These are phyloP conservation scores for Nyctereutes procyonoides DNA, from an alignment of 2,113 vertebrate genomes.

Conservation along the genomic window DNA sequence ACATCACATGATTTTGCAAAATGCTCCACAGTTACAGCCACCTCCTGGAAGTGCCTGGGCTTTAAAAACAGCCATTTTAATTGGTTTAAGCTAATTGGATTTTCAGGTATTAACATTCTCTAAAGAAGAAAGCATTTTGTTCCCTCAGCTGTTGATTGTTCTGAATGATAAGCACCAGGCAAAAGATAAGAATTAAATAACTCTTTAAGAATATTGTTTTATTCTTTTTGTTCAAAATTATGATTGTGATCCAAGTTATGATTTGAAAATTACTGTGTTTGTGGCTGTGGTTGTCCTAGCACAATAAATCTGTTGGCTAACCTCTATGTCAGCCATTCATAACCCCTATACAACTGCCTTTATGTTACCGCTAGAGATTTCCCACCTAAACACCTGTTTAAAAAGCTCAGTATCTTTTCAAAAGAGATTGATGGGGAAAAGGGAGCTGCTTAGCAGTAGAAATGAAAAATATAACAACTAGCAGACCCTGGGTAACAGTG, in stretches of 20 bases:
- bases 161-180: conserved; percentile 15
- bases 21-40: not conserved
- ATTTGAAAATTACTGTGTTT: conserved; percentile 28
- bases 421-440: conserved; percentile 12
- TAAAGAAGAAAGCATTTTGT: conserved; percentile 16
- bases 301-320: not conserved
- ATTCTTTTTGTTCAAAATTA: conserved; percentile 25
- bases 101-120: conserved; percentile 43
- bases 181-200: conserved; percentile 8
- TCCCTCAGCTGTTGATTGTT: not conserved
- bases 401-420: conserved; percentile 29
- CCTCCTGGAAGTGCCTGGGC: not conserved
- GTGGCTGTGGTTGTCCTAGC: not conserved
- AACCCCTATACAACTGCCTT: not conserved
- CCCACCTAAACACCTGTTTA: not conserved
- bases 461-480: conserved; percentile 22
- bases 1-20: conserved; percentile 26
- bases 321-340: not conserved
- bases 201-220: not conserved
- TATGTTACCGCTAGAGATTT: not conserved
- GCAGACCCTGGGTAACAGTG: not conserved
- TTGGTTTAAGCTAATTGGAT: conserved; percentile 50
- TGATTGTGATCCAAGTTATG: not conserved
- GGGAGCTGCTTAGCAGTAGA: not conserved
- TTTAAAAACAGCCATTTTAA: conserved; percentile 51